These are phyloP conservation scores for Montifringilla adamsi DNA, from an alignment of 2,113 vertebrate genomes.

Conservation along the genomic window DNA sequence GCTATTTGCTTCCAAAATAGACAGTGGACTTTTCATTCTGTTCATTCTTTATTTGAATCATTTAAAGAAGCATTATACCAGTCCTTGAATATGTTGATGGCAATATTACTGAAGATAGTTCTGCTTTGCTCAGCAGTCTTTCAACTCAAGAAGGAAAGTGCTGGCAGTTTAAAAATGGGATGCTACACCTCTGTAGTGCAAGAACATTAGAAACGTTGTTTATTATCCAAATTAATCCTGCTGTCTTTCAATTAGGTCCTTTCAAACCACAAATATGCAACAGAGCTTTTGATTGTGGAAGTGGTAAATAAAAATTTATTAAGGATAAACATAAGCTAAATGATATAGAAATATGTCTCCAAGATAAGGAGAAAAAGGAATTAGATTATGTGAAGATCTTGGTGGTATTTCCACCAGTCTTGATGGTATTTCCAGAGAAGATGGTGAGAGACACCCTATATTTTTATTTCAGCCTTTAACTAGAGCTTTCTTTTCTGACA, in stretches of 20 bases:
- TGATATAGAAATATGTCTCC: not conserved
- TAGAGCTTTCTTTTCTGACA: not conserved
- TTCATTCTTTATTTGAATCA: not conserved
- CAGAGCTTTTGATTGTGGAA: not conserved
- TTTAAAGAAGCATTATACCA: not conserved
- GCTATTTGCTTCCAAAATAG: not conserved
- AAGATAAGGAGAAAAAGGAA: accelerated
- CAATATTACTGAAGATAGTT: not conserved
- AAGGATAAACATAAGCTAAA: not conserved
- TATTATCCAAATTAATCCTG: not conserved
- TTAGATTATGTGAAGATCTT: not conserved
- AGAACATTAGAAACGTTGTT: not conserved
- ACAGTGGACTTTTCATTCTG: not conserved
- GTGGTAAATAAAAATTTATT: not conserved
- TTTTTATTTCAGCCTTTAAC: not conserved
- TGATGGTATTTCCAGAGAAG: not conserved
- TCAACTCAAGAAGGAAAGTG: not conserved
- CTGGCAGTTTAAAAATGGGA: not conserved
- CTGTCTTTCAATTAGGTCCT: not conserved
- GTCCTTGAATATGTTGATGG: not conserved
- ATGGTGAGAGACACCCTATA: accelerated
- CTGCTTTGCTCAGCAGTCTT: not conserved
- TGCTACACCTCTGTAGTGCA: not conserved
- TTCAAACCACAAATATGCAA: not conserved
- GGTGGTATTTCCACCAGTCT: not conserved